Conservation (phyloP, 2,888 invertebrate species). For the Hartigia nigra region DNA sequence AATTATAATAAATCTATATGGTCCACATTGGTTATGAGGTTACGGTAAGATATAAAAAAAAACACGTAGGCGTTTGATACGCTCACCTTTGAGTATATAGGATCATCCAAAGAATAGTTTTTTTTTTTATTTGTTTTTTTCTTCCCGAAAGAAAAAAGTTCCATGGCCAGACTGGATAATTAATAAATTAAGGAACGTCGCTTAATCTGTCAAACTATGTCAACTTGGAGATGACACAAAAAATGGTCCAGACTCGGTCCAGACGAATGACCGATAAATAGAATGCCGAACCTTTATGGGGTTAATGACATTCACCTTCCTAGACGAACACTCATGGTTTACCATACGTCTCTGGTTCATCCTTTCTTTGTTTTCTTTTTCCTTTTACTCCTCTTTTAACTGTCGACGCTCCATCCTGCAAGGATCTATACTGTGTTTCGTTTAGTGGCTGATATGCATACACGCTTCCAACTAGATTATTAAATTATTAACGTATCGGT, state of each 20-base stretch:
- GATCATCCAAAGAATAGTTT: not conserved
- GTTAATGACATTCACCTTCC: constrained; percentile 16
- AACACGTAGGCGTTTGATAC: not conserved
- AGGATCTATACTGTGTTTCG: constrained; percentile 1
- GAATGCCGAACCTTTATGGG: constrained; percentile 13
- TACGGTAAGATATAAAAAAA: not conserved
- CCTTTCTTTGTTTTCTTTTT: constrained; percentile 7
- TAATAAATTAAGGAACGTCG: constrained; percentile 17
- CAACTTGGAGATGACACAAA: not conserved
- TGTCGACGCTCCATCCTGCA: not conserved
- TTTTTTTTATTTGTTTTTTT: not conserved
- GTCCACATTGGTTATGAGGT: not conserved
- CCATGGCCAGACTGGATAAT: not conserved
- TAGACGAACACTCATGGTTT: constrained; percentile 6
- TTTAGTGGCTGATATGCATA: constrained; percentile 7
- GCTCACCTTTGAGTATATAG: not conserved
- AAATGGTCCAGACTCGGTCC: constrained; percentile 16
- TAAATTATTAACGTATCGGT: constrained; percentile 1
- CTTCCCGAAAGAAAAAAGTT: not conserved
- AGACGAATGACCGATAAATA: constrained; percentile 20
- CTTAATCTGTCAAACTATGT: constrained; percentile 18
- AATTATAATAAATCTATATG: not conserved
- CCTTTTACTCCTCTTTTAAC: not conserved
- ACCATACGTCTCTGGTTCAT: constrained; percentile 7
- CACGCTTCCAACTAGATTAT: not conserved